Conservation (phyloP, 1,140 invertebrate species). For the Phymastichus coffea region DNA sequence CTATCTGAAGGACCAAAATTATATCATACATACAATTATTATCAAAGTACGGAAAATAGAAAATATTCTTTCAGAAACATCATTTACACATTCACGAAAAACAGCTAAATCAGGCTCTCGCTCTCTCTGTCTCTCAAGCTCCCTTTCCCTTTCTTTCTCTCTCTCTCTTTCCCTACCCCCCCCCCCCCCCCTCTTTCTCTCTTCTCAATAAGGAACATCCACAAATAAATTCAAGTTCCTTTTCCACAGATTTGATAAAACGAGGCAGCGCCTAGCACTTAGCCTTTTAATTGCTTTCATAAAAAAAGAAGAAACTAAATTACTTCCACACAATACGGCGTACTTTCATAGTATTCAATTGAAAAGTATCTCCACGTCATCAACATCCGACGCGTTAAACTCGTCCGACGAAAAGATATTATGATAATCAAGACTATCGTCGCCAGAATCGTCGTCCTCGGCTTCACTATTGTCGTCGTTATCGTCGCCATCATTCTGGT, state of each 20-base stretch:
- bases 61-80: conserved; percentile 39
- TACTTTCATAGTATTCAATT: conserved; percentile 11
- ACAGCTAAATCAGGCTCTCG: too few species aligned
- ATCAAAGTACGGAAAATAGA: conserved; percentile 43
- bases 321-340: background rate
- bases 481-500: conserved; percentile 51
- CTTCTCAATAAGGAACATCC: conserved; percentile 32
- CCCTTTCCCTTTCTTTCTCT: conserved; percentile 5
- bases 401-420: conserved; percentile 37
- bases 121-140: too few species aligned
- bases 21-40: conserved; percentile 33
- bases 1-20: conserved; percentile 25
- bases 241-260: too few species aligned
- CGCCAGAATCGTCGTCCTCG: conserved; percentile 49
- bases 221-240: too few species aligned
- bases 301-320: too few species aligned
- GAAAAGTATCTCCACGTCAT: conserved; percentile 42
- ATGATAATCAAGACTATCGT: conserved; percentile 33
- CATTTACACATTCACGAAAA: conserved; percentile 35
- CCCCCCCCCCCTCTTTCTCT: conserved; percentile 17
- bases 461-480: conserved; percentile 49
- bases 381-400: conserved; percentile 40
- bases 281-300: too few species aligned
- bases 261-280: too few species aligned
- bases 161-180: too few species aligned